A percentile compares a stretch with the other conserved stretches of the same genome.
Conservation (phyloP, 2,113 vertebrate species). For the Panurus biarmicus region DNA sequence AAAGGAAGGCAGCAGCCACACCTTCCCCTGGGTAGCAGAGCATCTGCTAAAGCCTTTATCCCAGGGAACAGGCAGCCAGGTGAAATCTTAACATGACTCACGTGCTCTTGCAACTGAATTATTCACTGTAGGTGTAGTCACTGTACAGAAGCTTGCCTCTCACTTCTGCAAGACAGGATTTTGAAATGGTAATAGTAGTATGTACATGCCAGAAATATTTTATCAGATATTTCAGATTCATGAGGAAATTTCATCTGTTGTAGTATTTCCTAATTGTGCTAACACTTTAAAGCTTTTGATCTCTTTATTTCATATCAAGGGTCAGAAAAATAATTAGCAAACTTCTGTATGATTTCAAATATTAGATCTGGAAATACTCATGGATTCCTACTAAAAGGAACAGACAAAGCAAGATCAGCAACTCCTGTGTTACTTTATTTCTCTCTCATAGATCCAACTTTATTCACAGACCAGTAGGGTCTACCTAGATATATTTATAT, state of each 20-base stretch:
- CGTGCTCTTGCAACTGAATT: constrained; percentile 30
- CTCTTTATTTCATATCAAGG: neutral
- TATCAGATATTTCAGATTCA: constrained; percentile 41
- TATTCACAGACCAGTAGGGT: neutral
- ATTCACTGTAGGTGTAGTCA: constrained; percentile 42
- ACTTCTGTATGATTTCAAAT: neutral
- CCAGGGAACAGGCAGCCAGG: neutral
- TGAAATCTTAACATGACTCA: constrained; percentile 30
- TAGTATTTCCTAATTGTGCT: constrained; percentile 2
- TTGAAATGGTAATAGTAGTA: constrained; percentile 38
- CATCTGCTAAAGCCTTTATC: neutral
- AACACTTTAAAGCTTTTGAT: neutral
- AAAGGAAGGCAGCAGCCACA: neutral
- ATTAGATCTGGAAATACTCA: neutral
- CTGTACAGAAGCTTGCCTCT: constrained; percentile 14
- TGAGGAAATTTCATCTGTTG: constrained; percentile 1
- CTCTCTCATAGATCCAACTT: neutral
- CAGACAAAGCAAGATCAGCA: neutral
- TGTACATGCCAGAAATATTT: constrained; percentile 29
- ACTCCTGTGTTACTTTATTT: neutral
- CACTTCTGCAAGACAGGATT: constrained; percentile 40
- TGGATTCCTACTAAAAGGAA: neutral
- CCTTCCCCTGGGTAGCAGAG: neutral
- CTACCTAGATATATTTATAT: neutral
- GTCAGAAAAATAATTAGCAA: neutral